Percentiles rank a stretch among this genome's conserved stretches.
phyloP scores from a whole-genome alignment of 2,888 invertebrate species.

The Ephialtes manifestator region DNA sequence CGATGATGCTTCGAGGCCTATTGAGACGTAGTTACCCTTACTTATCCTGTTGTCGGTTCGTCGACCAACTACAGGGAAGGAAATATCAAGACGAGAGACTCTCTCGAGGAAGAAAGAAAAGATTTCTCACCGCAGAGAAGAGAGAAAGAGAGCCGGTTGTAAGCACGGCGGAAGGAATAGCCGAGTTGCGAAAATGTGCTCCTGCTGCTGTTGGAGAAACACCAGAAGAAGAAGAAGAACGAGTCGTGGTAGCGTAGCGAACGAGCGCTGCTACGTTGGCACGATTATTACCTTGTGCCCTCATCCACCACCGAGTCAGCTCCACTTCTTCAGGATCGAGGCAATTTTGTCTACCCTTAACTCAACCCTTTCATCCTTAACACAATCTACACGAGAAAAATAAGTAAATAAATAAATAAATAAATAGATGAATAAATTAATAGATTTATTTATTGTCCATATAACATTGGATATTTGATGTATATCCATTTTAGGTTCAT shows the following conservation, averaged over 20 bases:
- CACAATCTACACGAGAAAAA: background rate
- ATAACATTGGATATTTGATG: too few species aligned
- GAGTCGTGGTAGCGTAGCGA: constrained; percentile 38
- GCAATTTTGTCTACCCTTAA: constrained; percentile 46
- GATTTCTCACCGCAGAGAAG: constrained; percentile 62
- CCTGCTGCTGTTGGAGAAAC: constrained; percentile 33
- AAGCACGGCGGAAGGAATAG: constrained; percentile 39
- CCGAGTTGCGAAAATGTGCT: constrained; percentile 43
- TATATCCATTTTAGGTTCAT: too few species aligned
- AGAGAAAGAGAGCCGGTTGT: constrained; percentile 54
- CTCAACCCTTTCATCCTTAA: constrained; percentile 23
- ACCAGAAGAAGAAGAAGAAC: constrained; percentile 25
- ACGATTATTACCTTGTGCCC: constrained; percentile 60
- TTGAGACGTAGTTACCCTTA: constrained; percentile 81
- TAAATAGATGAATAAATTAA: background rate
- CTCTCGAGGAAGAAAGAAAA: constrained; percentile 46
- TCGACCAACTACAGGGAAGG: constrained; percentile 64
- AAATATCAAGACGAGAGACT: constrained; percentile 55
- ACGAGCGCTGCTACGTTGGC: constrained; percentile 31
- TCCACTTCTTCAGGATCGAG: constrained; percentile 35
- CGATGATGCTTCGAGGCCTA: constrained; percentile 72
- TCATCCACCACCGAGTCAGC: constrained; percentile 24
- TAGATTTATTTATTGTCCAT: too few species aligned
- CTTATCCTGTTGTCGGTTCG: constrained; percentile 73
- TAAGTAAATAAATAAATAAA: constrained; percentile 4